Conservation (phyloP, 2,888 invertebrate species). For the Limenitis camilla region DNA sequence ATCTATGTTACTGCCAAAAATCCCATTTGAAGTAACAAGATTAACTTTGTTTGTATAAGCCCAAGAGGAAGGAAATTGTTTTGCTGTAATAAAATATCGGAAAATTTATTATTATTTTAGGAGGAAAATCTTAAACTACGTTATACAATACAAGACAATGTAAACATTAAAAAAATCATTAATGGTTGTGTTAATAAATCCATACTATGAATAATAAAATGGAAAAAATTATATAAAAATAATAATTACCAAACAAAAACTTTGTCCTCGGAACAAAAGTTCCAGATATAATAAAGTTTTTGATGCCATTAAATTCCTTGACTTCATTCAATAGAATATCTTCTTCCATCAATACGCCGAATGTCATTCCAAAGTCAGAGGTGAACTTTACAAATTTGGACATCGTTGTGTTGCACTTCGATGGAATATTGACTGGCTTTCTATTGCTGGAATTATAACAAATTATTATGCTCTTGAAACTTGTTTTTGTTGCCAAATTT, state of each 20-base stretch:
- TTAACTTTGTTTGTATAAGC: slow-evolving; percentile 40
- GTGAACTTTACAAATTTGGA: slow-evolving; percentile 34
- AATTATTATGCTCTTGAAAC: not conserved
- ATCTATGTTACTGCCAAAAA: slow-evolving; percentile 35
- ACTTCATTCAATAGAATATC: slow-evolving; percentile 42
- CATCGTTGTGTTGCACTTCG: slow-evolving; percentile 37
- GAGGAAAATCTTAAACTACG: too few relatives aligned
- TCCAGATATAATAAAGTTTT: slow-evolving; percentile 45
- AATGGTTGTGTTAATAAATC: too few relatives aligned
- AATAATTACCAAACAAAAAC: slow-evolving; percentile 42
- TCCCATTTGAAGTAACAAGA: slow-evolving; percentile 37
- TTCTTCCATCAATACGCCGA: slow-evolving; percentile 48
- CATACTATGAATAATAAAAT: too few relatives aligned
- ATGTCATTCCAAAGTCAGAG: slow-evolving; percentile 56
- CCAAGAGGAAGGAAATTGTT: slow-evolving; percentile 46
- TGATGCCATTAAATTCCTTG: slow-evolving; percentile 30
- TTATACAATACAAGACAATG: too few relatives aligned
- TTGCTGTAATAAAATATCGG: slow-evolving; percentile 33
- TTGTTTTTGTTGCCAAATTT: not conserved
- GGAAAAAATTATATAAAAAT: not conserved
- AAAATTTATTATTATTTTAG: too few relatives aligned
- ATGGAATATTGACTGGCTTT: slow-evolving; percentile 35
- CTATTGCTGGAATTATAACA: slow-evolving; percentile 35
- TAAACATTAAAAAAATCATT: too few relatives aligned
- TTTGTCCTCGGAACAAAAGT: slow-evolving; percentile 32